Percentiles rank a stretch among this genome's conserved stretches.
phyloP scores from a whole-genome alignment of 1,140 invertebrate species.

The Amphibalanus amphitrite region DNA sequence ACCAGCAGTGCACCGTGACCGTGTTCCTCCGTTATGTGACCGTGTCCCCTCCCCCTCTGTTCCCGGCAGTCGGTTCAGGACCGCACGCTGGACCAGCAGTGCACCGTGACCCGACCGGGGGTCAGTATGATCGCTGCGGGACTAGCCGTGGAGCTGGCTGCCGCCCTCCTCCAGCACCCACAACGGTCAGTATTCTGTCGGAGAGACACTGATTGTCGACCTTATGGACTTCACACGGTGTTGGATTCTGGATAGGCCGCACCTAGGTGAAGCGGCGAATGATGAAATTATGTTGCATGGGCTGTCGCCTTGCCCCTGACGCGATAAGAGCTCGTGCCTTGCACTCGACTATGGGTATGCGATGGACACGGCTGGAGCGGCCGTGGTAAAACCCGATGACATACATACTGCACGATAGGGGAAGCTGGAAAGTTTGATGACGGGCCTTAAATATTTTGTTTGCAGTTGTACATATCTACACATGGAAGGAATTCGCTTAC shows the following conservation, averaged over 20 bases:
- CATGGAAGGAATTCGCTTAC: no score
- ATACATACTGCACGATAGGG: no score
- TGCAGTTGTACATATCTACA: no score
- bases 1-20: conserved; percentile 50
- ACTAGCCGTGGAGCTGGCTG: conserved; percentile 76
- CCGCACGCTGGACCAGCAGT: conserved; percentile 93
- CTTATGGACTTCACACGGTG: neutral
- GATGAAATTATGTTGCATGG: no score
- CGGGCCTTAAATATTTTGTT: no score
- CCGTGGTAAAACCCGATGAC: no score
- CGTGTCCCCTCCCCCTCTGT: conserved; percentile 14
- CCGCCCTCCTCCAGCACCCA: conserved; percentile 72
- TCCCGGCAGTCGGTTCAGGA: conserved; percentile 78
- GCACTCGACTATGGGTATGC: no score
- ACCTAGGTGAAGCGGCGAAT: conserved; percentile 8
- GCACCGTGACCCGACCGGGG: conserved; percentile 92
- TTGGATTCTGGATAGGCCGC: neutral
- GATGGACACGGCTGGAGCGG: no score
- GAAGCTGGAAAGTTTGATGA: no score
- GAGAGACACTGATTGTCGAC: neutral
- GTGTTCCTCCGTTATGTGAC: neutral
- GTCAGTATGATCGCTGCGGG: conserved; percentile 78
- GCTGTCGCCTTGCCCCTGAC: neutral
- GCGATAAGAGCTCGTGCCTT: no score
- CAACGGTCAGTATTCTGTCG: conserved; percentile 33